phyloP scores from a whole-genome alignment of 2,113 vertebrate species.

The Grantiella picta region DNA sequence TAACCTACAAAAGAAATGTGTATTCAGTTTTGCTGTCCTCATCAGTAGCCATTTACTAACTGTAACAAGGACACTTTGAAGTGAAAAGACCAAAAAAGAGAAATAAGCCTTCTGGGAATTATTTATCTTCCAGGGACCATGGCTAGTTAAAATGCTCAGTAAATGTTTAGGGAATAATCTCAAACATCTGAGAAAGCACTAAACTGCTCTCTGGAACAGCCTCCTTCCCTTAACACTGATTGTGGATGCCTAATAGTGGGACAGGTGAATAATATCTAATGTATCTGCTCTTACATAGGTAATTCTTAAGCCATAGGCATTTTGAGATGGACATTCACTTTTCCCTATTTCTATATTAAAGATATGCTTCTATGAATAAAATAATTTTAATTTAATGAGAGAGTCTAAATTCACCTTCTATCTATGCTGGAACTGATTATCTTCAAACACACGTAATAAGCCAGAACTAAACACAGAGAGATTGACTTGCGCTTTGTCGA shows the following conservation, averaged over 20 bases:
- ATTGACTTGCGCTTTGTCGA: not conserved
- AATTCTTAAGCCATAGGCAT: not conserved
- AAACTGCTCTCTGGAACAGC: not conserved
- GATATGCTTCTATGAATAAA: not conserved
- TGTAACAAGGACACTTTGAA: not conserved
- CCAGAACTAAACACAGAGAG: not conserved
- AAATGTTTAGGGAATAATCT: not conserved
- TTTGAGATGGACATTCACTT: not conserved
- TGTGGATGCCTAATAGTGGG: not conserved
- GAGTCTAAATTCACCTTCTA: not conserved
- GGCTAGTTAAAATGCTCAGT: not conserved
- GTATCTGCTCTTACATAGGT: not conserved
- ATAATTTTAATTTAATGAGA: not conserved
- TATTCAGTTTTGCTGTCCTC: not conserved
- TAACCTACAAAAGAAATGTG: not conserved
- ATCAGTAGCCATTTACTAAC: not conserved
- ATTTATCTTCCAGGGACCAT: not conserved
- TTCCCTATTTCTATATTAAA: not conserved
- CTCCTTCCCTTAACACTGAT: not conserved
- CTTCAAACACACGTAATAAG: not conserved
- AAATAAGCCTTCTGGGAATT: not conserved
- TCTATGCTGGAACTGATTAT: not conserved
- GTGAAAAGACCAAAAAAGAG: not conserved
- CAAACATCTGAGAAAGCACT: not conserved
- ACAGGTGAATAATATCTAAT: not conserved